Percentiles rank a stretch among this genome's conserved stretches.
Evolutionary conservation across 2,113 vertebrate species (phyloP).

Genomic region (Puntigrus tetrazona): DNA sequence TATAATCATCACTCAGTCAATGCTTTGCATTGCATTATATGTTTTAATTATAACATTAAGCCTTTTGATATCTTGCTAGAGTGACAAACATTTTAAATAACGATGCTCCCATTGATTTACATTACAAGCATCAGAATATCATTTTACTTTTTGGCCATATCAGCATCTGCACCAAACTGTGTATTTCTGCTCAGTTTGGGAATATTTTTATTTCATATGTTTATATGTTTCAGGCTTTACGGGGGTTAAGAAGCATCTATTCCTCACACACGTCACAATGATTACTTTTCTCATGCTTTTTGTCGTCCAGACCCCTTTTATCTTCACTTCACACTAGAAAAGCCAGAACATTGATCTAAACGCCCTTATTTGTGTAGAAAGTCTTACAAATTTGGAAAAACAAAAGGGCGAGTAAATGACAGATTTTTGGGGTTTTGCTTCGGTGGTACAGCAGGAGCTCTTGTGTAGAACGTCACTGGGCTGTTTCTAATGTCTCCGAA

Average conservation of each 20-base stretch:
- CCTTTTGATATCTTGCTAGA: too few relatives aligned
- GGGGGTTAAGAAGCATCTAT: not conserved
- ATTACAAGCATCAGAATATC: too few relatives aligned
- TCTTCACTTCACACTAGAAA: not conserved
- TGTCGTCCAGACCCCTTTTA: not conserved
- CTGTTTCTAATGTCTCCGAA: conserved; percentile 55
- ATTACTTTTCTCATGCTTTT: not conserved
- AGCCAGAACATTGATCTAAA: not conserved
- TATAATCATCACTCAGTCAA: too few relatives aligned
- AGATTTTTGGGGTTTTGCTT: not conserved
- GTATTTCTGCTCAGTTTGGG: too few relatives aligned
- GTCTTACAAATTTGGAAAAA: not conserved
- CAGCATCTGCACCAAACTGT: too few relatives aligned
- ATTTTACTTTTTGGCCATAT: too few relatives aligned
- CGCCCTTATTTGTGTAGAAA: not conserved
- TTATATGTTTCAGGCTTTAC: too few relatives aligned
- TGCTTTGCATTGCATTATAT: too few relatives aligned
- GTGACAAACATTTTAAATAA: too few relatives aligned
- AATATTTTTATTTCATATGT: too few relatives aligned
- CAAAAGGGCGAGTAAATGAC: not conserved
- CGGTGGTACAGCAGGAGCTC: not conserved
- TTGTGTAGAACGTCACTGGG: conserved; percentile 2
- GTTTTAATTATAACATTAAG: too few relatives aligned
- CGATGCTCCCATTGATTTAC: too few relatives aligned
- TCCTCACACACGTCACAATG: not conserved